Evolutionary conservation across 2,888 invertebrate genomes (phyloP).

Genomic region (Drosophila greeni): DNA sequence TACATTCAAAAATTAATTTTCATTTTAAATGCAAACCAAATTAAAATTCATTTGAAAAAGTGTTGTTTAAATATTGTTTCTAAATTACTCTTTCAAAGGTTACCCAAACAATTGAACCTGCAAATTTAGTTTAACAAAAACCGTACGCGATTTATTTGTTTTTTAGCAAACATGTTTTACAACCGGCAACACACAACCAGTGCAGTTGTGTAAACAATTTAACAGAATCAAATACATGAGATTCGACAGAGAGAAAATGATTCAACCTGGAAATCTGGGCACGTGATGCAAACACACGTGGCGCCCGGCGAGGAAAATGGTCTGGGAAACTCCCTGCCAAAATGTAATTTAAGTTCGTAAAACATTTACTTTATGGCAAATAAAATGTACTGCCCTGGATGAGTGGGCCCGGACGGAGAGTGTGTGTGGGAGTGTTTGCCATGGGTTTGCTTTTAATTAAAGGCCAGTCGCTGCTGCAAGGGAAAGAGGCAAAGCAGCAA

Average conservation of each 20-base stretch:
- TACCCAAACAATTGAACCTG: background rate
- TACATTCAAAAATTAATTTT: background rate
- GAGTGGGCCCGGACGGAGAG: background rate
- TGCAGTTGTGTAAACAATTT: constrained; percentile 27
- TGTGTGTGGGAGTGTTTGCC: constrained; percentile 30
- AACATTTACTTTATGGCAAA: constrained; percentile 44
- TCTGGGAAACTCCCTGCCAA: constrained; percentile 4
- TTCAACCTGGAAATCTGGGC: constrained; percentile 19
- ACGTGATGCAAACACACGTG: constrained; percentile 36
- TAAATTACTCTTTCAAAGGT: constrained; percentile 1
- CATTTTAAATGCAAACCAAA: background rate
- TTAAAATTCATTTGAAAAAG: background rate
- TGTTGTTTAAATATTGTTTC: background rate
- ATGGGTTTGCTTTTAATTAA: constrained; percentile 65
- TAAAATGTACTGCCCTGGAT: constrained; percentile 26
- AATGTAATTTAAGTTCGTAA: constrained; percentile 40
- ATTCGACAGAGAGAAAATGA: constrained; percentile 33
- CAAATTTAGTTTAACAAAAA: background rate
- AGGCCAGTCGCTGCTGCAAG: constrained; percentile 29
- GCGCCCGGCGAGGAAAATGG: background rate
- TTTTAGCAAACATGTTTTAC: no score
- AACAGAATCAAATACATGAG: constrained; percentile 28
- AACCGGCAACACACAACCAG: background rate
- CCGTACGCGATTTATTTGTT: no score
- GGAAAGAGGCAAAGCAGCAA: background rate